Base-by-base conservation (phyloP, 2,888 invertebrate genomes). In the Terebella lapidaria region DNA sequence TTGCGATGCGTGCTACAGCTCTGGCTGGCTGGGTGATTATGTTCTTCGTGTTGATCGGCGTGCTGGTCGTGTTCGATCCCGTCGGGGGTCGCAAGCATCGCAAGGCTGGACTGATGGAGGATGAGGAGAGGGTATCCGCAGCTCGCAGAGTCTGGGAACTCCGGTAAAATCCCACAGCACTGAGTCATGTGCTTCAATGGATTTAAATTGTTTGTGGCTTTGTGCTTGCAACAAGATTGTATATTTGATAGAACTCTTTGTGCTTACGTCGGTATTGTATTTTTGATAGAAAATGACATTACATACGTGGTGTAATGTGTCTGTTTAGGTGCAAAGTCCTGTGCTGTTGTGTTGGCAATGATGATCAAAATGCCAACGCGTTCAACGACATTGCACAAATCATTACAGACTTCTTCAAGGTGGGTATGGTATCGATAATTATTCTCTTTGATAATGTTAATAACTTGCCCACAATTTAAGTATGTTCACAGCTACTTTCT, bases 351-450 rank as follows among this genome's bases (percentile, higher is more conserved):
- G 66, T 70, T 28, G 67, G 66, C 5, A 59, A 66, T 60, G 74
- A 77, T 65, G 75, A 75, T 55, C 68, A 73, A 45, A 76, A 72
- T 42, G 69, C 68, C 42, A 66, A 71, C 60, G 78, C 78, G n/a
- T 78, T 78, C 60, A 71, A 67, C 58, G 79, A 77, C 58, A 75
- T 85, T 77, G 53, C 84, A 85, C 87, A 87, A 67, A 81, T 92
- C 5, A 84, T 92, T 64, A 88, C 89, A 72, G 87, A 88, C 1
- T 83, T 91, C 63, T 91, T 92, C 80, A 85, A 74, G 71, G 80
- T 79, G 67, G 29, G 15, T 28, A n/a, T n/a, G n/a, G n/a, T n/a
- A n/a, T n/a, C n/a, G n/a, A n/a, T n/a, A n/a, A n/a, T 35, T 52
- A 20, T 52, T 26, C 3, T 5, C 35, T 58, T 26, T 2, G 1